Evolutionary conservation across 2,113 vertebrate genomes (phyloP).

Genomic region (Murina feae): DNA sequence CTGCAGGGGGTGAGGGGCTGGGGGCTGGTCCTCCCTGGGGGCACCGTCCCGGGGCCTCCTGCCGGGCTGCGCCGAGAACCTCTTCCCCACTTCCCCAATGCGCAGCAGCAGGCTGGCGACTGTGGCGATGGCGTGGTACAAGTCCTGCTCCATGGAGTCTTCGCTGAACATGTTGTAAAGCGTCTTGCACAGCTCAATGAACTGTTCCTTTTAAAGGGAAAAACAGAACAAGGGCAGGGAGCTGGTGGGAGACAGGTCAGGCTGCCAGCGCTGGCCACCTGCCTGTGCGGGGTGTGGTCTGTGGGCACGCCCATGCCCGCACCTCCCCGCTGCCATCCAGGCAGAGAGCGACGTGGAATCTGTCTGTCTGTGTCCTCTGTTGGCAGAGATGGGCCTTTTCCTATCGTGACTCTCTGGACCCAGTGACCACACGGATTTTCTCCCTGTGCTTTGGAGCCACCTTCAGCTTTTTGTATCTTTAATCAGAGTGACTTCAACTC

Average conservation of each 20-base stretch:
- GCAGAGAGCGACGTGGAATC: background rate
- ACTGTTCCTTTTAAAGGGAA: slow-evolving; percentile 89
- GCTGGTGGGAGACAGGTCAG: background rate
- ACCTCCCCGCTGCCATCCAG: background rate
- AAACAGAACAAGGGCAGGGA: background rate
- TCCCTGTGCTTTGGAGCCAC: background rate
- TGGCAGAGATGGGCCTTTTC: background rate
- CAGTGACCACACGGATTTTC: background rate
- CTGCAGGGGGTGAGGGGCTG: slow-evolving; percentile 57
- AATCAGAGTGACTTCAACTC: background rate
- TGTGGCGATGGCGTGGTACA: slow-evolving; percentile 96
- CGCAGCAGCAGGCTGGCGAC: slow-evolving; percentile 94
- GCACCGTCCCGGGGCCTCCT: slow-evolving; percentile 78
- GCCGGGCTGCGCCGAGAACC: slow-evolving; percentile 83
- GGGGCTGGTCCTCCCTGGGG: slow-evolving; percentile 72
- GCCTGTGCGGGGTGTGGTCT: background rate
- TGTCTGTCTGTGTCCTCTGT: background rate
- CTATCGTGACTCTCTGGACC: background rate
- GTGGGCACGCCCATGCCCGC: too few relatives aligned
- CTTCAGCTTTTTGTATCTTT: background rate
- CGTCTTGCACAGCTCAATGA: slow-evolving; percentile 97
- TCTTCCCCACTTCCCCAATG: slow-evolving; percentile 97
- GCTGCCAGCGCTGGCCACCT: background rate
- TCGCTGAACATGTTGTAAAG: slow-evolving; percentile 99
- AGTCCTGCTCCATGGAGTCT: slow-evolving; percentile 89